Evolutionary conservation across 92 coral and sea anemone species (phyloP).

Genomic region (Umimayanthus chanpuru): DNA sequence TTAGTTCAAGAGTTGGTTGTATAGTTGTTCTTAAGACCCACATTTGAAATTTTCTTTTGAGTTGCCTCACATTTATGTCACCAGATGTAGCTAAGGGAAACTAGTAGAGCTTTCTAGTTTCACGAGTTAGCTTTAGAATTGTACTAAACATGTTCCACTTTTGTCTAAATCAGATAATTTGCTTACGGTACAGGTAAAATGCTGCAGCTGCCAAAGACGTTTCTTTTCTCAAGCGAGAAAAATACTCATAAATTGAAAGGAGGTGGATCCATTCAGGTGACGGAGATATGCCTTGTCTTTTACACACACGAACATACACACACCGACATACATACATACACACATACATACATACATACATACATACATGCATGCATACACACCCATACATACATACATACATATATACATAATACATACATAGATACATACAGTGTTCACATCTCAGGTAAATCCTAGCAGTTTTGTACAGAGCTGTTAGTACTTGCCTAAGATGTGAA

Average conservation of each 20-base stretch:
- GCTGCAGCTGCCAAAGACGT: slow-evolving; percentile 29
- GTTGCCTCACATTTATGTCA: too few species aligned
- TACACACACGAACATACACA: too few species aligned
- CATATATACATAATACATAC: not conserved
- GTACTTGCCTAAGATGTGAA: too few species aligned
- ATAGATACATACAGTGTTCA: too few species aligned
- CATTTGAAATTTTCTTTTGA: too few species aligned
- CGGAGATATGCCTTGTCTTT: not conserved
- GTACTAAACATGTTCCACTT: not conserved
- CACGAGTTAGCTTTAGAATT: not conserved
- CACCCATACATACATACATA: too few species aligned
- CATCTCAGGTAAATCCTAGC: too few species aligned
- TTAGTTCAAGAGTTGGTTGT: not conserved
- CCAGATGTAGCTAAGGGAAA: too few species aligned
- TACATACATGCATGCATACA: too few species aligned
- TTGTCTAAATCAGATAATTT: not conserved
- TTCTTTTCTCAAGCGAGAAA: not conserved
- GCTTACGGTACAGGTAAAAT: not conserved
- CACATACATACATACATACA: not conserved
- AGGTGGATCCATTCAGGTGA: slow-evolving; percentile 36
- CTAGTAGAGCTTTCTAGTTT: not conserved
- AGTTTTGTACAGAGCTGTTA: too few species aligned
- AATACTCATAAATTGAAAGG: not conserved
- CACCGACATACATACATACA: not conserved
- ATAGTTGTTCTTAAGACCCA: not conserved